A percentile compares a stretch with the other conserved stretches of the same genome.
phyloP scores from a whole-genome alignment of 2,888 invertebrate species.

The Phrixothrix hirtus region DNA sequence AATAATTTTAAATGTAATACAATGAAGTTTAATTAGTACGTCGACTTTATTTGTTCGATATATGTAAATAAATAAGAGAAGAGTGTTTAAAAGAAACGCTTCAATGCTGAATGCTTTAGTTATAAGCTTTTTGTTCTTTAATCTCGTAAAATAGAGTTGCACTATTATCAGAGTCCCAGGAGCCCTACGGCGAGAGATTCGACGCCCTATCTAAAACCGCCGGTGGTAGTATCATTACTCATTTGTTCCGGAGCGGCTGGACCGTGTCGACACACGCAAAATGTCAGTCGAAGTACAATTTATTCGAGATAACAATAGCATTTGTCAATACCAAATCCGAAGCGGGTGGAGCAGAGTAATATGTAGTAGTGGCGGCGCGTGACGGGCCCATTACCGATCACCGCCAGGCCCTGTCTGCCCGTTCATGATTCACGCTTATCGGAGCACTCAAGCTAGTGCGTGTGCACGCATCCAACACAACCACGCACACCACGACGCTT shows the following conservation, averaged over 20 bases:
- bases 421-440: constrained; percentile 42
- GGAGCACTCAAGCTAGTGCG: constrained; percentile 29
- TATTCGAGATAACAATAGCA: constrained; percentile 51
- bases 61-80: too few relatives aligned
- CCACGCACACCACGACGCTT: constrained; percentile 26
- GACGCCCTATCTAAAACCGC: constrained; percentile 12
- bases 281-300: constrained; percentile 49
- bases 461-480: constrained; percentile 28
- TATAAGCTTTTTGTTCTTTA: constrained; percentile 15
- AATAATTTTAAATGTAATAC: too few relatives aligned
- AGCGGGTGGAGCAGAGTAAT: constrained; percentile 45
- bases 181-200: constrained; percentile 9
- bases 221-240: constrained; percentile 44
- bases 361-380: constrained; percentile 43
- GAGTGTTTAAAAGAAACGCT: constrained; percentile 13
- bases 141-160: constrained; percentile 18
- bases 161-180: constrained; percentile 9
- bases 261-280: constrained; percentile 52
- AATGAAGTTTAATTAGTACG: too few relatives aligned
- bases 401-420: constrained; percentile 33
- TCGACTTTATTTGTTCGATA: too few relatives aligned
- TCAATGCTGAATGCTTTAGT: constrained; percentile 13
- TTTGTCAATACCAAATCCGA: constrained; percentile 53
- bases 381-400: constrained; percentile 40
- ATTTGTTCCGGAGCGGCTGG: constrained; percentile 51